phyloP scores from a whole-genome alignment of 1,140 invertebrate species.

The Patella vulgata region DNA sequence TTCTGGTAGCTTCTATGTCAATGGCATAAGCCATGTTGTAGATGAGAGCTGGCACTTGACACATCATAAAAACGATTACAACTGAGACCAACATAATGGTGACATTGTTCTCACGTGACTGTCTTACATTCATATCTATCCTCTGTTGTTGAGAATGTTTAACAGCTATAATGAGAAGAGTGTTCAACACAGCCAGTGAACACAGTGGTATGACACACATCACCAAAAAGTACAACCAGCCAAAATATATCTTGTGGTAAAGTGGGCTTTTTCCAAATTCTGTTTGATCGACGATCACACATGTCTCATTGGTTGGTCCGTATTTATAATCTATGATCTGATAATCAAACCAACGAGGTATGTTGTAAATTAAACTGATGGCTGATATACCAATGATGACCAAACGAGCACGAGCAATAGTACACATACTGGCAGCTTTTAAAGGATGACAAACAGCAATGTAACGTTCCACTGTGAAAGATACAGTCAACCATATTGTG shows the following conservation, averaged over 20 bases:
- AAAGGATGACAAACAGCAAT: conserved; percentile 96
- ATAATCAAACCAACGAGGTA: conserved; percentile 74
- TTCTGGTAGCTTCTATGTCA: conserved; percentile 36
- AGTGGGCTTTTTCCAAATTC: conserved; percentile 75
- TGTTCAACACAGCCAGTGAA: conserved; percentile 86
- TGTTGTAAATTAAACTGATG: conserved; percentile 87
- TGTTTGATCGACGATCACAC: conserved; percentile 74
- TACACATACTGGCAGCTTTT: conserved; percentile 87
- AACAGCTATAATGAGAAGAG: conserved; percentile 79
- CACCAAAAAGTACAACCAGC: conserved; percentile 91
- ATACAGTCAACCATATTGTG: conserved; percentile 93
- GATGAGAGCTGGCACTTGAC: conserved; percentile 89
- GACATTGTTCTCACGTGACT: conserved; percentile 65
- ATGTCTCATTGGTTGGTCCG: conserved; percentile 22
- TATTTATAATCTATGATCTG: conserved; percentile 60
- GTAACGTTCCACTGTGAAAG: conserved; percentile 94
- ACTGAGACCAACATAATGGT: conserved; percentile 93
- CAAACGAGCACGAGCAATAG: conserved; percentile 85
- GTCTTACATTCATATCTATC: conserved; percentile 57
- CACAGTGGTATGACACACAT: conserved; percentile 92
- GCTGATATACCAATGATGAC: conserved; percentile 86
- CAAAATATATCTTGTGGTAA: conserved; percentile 86
- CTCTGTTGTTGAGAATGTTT: conserved; percentile 57
- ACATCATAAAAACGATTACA: conserved; percentile 91
- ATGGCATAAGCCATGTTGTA: conserved; percentile 77